Evolutionary conservation across 1,140 invertebrate genomes (phyloP).

Genomic region (Lerema accius): DNA sequence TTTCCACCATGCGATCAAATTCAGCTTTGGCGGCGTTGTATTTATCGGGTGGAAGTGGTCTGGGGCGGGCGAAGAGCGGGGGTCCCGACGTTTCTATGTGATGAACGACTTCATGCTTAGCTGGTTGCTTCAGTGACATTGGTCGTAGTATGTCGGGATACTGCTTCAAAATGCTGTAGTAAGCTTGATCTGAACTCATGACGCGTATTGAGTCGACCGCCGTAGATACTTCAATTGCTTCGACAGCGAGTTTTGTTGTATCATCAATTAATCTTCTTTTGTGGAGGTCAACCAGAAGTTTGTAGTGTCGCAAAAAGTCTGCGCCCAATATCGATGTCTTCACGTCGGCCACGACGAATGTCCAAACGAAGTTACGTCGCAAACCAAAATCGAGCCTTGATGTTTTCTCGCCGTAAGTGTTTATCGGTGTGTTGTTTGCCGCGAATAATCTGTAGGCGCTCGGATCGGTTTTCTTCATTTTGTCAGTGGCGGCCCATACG

Average conservation of each 20-base stretch:
- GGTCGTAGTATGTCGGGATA: conserved; percentile 21
- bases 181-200: conserved; percentile 19
- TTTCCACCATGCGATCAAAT: conserved; percentile 18
- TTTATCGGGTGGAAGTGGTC: conserved; percentile 29
- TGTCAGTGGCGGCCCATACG: conserved; percentile 11
- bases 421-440: conserved; percentile 42
- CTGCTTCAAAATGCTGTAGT: conserved; percentile 26
- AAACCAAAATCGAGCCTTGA: conserved; percentile 44
- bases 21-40: conserved; percentile 6
- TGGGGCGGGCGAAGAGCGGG: conserved; percentile 22
- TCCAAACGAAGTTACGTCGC: conserved; percentile 43
- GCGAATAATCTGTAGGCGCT: conserved; percentile 32
- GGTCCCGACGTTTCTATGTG: conserved; percentile 25
- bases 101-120: conserved; percentile 29
- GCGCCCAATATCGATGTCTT: conserved; percentile 54
- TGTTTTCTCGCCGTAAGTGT: conserved; percentile 38
- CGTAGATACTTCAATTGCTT: conserved; percentile 31
- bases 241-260: conserved; percentile 32
- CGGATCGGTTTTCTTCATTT: neutral
- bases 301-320: conserved; percentile 47
- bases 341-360: conserved; percentile 55
- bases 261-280: conserved; percentile 40
- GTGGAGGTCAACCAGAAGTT: conserved; percentile 40
- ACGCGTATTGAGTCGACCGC: conserved; percentile 13
- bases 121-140: conserved; percentile 26